Base-by-base conservation (phyloP, 2,113 vertebrate species). In the Microtus richardsoni region DNA sequence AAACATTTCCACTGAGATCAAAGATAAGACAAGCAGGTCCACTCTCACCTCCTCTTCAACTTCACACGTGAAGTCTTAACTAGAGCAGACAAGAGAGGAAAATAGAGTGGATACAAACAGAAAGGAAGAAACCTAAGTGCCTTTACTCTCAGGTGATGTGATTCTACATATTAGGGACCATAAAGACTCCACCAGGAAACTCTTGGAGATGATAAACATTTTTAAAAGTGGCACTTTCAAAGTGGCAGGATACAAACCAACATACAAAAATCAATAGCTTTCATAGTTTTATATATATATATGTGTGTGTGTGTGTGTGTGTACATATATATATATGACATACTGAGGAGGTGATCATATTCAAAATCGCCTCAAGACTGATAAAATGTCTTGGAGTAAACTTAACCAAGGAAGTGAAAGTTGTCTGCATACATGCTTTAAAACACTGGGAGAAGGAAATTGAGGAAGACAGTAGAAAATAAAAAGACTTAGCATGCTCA, bases 271-370 rank as follows among this genome's bases (percentile, higher is more conserved):
- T 54, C 54, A 54, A 16, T 54, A 54, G 5, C 54, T 54, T 54
- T 54, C 52, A 52, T 14, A 52, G 47, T 49, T 49, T 2, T 49
- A 10, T 47, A 6, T 49, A 11, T 49, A 10, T 47, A 6, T 47
- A 6, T 47, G 8, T 47, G 8, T 49, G 47, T 49, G 47, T 49
- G 47, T 11, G 49, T 12, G 49, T 49, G 49, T 54, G 13, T 14
- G 47, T 9, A 5, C 1, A 5, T 47, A 5, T 49, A 5, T 44
- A 7, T 10, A 7, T 49, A 4, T 54, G 14, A 4, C 3, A 78
- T 78, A 52, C 28, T 78, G 47, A 78, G 75, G 73, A 33, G 47
- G 16, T 52, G 16, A 10, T 52, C 47, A 49, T 49, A 33, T 78
- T 49, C 44, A 52, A 52, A 33, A 52, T 49, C 17, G 17, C 17